phyloP scores from a whole-genome alignment of 2,888 invertebrate genomes.

The Muschampia staudingeri region DNA sequence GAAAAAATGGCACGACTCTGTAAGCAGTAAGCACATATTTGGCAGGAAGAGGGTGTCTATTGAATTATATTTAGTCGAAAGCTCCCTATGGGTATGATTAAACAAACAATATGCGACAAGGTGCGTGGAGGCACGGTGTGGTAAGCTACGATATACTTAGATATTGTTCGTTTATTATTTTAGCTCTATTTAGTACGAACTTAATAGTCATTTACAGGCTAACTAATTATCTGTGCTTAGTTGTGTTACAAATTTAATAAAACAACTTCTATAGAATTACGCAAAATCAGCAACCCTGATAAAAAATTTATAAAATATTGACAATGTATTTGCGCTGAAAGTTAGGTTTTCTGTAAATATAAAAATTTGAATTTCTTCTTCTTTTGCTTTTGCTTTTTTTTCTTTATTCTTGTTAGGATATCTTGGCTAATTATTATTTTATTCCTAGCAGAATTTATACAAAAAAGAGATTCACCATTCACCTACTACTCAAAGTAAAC shows the following conservation, averaged over 20 bases:
- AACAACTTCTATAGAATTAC: too few species aligned
- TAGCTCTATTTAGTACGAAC: neutral
- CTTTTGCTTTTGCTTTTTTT: too few species aligned
- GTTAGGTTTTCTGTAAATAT: too few species aligned
- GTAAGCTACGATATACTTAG: slow-evolving; percentile 14
- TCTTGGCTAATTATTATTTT: neutral
- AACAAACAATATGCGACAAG: slow-evolving; percentile 88
- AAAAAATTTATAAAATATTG: too few species aligned
- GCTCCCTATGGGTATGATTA: slow-evolving; percentile 87
- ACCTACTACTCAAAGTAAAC: slow-evolving; percentile 49
- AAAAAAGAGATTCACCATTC: slow-evolving; percentile 12
- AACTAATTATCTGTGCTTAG: too few species aligned
- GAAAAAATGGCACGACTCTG: slow-evolving; percentile 69
- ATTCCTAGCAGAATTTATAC: neutral
- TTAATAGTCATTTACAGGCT: neutral
- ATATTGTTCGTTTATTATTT: slow-evolving; percentile 20
- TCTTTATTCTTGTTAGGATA: too few species aligned
- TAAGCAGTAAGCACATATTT: slow-evolving; percentile 83
- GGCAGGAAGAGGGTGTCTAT: slow-evolving; percentile 91
- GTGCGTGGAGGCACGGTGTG: slow-evolving; percentile 80
- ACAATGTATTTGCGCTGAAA: too few species aligned
- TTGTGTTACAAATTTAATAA: too few species aligned
- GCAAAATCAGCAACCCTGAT: too few species aligned
- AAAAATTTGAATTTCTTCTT: too few species aligned
- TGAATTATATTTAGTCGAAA: slow-evolving; percentile 90